A percentile compares a stretch with the other conserved stretches of the same genome.
Conservation (phyloP, 2,888 invertebrate genomes). For the Scelioninae gen. 1 region DNA sequence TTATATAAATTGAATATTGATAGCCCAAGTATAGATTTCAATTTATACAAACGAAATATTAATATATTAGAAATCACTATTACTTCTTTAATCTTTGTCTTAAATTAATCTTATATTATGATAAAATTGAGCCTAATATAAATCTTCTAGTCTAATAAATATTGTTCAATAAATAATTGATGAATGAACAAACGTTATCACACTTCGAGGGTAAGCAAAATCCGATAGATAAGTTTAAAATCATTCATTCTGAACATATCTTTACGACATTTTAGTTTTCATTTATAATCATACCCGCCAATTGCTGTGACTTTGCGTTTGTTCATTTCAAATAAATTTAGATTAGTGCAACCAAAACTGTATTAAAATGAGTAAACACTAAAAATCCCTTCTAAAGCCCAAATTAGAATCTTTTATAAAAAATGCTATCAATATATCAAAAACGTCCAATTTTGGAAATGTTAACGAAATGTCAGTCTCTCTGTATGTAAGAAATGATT, state of each 20-base stretch:
- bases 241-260: no score
- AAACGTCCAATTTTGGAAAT: slow-evolving; percentile 17
- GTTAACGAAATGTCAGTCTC: slow-evolving; percentile 40
- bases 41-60: not conserved
- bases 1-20: not conserved
- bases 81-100: not conserved
- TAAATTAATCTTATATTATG: not conserved
- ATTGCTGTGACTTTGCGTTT: no score
- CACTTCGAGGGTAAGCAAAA: no score
- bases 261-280: no score
- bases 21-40: not conserved
- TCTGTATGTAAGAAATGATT: slow-evolving; percentile 5
- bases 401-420: not conserved
- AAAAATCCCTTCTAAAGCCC: not conserved
- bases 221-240: no score
- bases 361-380: not conserved
- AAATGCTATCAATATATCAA: slow-evolving; percentile 29
- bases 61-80: not conserved
- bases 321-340: no score
- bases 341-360: no score
- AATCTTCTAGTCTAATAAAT: no score
- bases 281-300: no score
- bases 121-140: no score
- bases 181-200: no score
- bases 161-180: no score